Base-by-base conservation (phyloP, 1,140 invertebrate species). In the Oppia nitens region DNA sequence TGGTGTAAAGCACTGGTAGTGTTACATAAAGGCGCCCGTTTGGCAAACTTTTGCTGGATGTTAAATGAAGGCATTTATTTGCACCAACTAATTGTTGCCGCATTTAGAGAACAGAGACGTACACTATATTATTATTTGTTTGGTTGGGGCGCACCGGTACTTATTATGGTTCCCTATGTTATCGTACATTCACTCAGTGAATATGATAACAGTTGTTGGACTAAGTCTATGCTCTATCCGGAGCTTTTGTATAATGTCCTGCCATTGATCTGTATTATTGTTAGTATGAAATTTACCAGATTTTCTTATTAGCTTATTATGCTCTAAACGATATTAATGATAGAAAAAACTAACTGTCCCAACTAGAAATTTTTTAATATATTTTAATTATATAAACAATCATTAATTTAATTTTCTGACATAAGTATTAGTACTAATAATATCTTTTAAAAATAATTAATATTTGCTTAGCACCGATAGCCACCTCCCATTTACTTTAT, bases 1-100 rank as follows among this genome's bases (percentile, higher is more conserved):
- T 62, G 53, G 47, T 65, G 64, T 40, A 60, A 52, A n/a, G 51
- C 62, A 6, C 47, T 64, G 2, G 55, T 62, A 20, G 47, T 65
- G 23, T 21, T 64, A 4, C 58, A 58, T 3, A 62, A 62, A 23
- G 78, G 77, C 64, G 68, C 72, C 11, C 69, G 75, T 40, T 65
- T 73, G 57, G 74, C 74, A 14, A 78, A 76, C 60, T 79, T 78
- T 68, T 76, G 76, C 71, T 79, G 78, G 78, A 78, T 77, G 76
- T 75, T 78, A 54, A 75, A 76, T 61, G 77, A 79, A 66, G 76
- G 74, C 0, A 75, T 73, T 60, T 76, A 75, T 59, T 68, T 79
- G 0, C 76, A 78, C 64, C 69, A 73, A 28, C 66, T 79, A 3
- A 71, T 79, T 53, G 71, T 75, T 0, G 68, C 73, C 3, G 75